Evolutionary conservation across 2,113 vertebrate species (phyloP), one percentile per base, ranked within the genome.

Genomic region (Malaclemys terrapin): DNA sequence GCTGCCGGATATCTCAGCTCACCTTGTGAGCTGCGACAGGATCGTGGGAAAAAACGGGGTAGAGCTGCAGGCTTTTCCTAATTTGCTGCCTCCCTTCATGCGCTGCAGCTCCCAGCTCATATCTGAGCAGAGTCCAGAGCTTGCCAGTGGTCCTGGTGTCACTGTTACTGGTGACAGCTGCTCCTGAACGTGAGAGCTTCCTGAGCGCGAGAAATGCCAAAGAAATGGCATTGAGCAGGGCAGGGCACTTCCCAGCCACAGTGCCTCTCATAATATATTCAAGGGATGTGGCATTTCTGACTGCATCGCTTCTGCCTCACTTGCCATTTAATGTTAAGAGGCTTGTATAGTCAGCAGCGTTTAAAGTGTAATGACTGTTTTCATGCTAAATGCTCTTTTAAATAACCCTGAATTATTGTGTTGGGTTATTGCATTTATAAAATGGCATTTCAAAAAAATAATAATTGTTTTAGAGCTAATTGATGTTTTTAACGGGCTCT

Each of bases 391-490:
- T 97, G 97, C 97, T 98, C 98, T 97, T 97, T 98, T 98, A 98
- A 98, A 98, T 98, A 98, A 98, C 98, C 97, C 97, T 76, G 97
- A 97, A 98, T 98, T 98, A 98, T 98, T 98, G 97, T 98, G 98
- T 98, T 98, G 91, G 97, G 98, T 96, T 98, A 98, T 97, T 98
- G 98, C 98, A 97, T 97, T 97, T 97, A 97, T 98, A 98, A 98
- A 98, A 98, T 94, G 95, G 94, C 98, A 98, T 98, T 98, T 98
- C 96, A 97, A 98, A 98, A 82, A 98, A 98, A 98, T 98, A 98
- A 98, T 98, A 98, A 98, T 98, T 98, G 98, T 97, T 98, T 98
- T 98, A 97, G 93, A 98, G 97, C 97, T 98, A 98, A 98, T 98
- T 98, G 98, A 97, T 98, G 97, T 98, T 98, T 98, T 98, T 95